Evolutionary conservation across 2,797 vertebrate species (phyloP).

Genomic region (Helostoma temminkii): DNA sequence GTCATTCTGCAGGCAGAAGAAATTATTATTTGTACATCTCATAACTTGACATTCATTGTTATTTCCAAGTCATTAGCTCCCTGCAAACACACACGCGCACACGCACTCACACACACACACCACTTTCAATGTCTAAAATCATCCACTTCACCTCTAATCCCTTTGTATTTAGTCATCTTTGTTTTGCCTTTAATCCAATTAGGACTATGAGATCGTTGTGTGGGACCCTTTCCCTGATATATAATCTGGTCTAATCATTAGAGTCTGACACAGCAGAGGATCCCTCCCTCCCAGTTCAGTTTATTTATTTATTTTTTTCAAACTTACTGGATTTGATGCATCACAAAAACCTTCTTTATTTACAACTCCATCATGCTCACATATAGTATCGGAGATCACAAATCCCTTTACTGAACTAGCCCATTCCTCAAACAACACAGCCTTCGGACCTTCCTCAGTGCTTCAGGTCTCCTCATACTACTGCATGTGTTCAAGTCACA

Average conservation of each 20-base stretch:
- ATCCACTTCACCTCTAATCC: conserved; percentile 17
- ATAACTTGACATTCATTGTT: too few species aligned
- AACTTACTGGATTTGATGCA: not conserved
- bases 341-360: conserved; percentile 8
- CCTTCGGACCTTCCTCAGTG: not conserved
- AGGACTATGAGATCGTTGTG: conserved; percentile 17
- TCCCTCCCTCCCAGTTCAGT: too few species aligned
- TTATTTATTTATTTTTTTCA: not conserved
- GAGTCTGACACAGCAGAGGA: conserved; percentile 7
- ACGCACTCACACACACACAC: too few species aligned
- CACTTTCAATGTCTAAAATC: not conserved
- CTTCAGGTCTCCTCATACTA: not conserved
- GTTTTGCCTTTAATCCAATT: conserved; percentile 26
- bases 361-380: not conserved
- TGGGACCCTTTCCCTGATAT: conserved; percentile 10
- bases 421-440: too few species aligned
- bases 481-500: not conserved
- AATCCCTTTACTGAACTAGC: too few species aligned
- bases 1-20: conserved; percentile 66
- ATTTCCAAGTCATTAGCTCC: not conserved
- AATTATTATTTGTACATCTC: not conserved
- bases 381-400: too few species aligned
- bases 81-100: not conserved
- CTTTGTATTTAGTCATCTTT: conserved; percentile 11
- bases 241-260: conserved; percentile 35